Evolutionary conservation across 2,888 invertebrate species (phyloP), one percentile per base, ranked within the genome.

Genomic region (Oxystoma pomonae): DNA sequence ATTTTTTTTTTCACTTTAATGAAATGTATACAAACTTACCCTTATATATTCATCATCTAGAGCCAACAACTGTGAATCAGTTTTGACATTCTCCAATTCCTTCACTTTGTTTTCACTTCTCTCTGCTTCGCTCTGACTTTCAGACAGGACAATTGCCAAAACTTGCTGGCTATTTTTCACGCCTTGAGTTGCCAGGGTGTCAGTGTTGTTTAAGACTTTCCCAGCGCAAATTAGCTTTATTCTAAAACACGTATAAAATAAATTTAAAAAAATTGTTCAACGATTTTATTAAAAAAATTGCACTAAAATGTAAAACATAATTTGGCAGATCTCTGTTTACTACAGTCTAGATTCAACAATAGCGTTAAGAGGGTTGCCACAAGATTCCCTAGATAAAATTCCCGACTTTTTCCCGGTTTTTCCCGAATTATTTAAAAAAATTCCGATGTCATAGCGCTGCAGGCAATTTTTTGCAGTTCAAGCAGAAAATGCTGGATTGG

Each of bases 141-240:
- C 78, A 19, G 71, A 72, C 61, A 81, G 69, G 49, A 87, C 75
- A 0, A 90, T 79, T 0, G 86, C 89, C 83, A 91, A 86, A 5
- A 91, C 79, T 71, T 87, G 86, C 16, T 83, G 83, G 57, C 89
- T 89, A 76, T 90, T 90, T 77, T 85, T 87, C 1, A 91, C 77
- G 51, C 86, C 84, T 72, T 91, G 90, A 16, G 80, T 77, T 12
- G 78, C 79, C 2, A 91, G 74, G 1, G 78, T 81, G 16, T 75
- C 73, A 0, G 78, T 75, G 1, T 85, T 81, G 58, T 84, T 82
- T 18, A 91, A 76, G 17, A 91, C 85, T 77, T 84, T 85, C 0
- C 91, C 91, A 67, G 84, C 83, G 63, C 83, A 83, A 71, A 91
- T 90, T 57, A 91, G 76, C 74, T 91, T 91, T 0, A 90, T 76